These are phyloP conservation scores for Pseudotriccus pelzelni DNA, from an alignment of 2,797 vertebrate genomes.

Conservation along the genomic window DNA sequence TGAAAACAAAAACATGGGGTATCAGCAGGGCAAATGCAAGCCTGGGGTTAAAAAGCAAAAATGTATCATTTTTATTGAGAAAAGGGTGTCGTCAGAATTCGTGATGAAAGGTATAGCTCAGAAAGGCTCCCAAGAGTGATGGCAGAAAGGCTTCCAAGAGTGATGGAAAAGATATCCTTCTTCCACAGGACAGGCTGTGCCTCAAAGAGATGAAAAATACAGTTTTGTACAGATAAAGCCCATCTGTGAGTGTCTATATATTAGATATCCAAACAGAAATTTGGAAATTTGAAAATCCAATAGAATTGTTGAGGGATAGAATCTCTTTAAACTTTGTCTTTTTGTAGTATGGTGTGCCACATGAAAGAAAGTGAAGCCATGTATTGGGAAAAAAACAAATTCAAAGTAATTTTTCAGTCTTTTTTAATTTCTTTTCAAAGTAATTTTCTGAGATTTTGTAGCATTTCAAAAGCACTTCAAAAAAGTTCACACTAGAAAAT, in stretches of 20 bases:
- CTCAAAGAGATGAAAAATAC: neutral
- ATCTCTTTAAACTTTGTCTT: neutral
- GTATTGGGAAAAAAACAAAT: accelerated
- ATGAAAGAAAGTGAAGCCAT: neutral
- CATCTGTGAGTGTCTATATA: neutral
- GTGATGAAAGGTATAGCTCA: neutral
- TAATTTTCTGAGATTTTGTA: neutral
- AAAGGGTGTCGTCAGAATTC: accelerated
- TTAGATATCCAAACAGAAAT: neutral
- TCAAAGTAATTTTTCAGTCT: neutral
- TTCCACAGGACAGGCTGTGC: neutral
- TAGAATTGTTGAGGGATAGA: neutral
- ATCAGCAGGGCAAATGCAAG: neutral
- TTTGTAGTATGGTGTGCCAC: accelerated
- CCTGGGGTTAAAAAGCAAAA: neutral
- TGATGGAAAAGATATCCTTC: neutral
- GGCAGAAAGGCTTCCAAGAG: neutral
- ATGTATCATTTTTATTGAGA: neutral
- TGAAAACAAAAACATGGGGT: neutral
- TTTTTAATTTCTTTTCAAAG: neutral
- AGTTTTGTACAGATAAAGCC: neutral
- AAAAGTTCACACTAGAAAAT: neutral
- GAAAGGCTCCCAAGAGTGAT: neutral
- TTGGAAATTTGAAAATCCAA: neutral
- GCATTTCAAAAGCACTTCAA: neutral